A percentile compares a stretch with the other conserved stretches of the same genome.
Evolutionary conservation across 2,113 vertebrate genomes (phyloP).

Genomic region (Meles meles): DNA sequence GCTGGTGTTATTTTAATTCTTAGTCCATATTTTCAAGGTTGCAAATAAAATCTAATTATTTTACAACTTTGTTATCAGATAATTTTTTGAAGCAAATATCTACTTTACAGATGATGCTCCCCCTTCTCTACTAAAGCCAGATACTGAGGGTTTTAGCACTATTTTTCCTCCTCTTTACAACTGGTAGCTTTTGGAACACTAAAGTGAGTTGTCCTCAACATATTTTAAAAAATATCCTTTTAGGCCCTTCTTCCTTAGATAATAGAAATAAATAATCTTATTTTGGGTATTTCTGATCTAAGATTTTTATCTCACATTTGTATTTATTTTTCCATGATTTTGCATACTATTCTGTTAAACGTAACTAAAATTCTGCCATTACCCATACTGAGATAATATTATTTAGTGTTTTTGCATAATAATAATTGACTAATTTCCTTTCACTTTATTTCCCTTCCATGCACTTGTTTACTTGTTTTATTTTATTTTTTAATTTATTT

Average conservation of each 20-base stretch:
- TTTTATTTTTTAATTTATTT: not conserved
- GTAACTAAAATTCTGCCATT: not conserved
- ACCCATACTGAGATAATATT: not conserved
- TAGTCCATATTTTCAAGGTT: not conserved
- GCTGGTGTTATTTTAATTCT: not conserved
- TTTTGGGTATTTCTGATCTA: not conserved
- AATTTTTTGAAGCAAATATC: not conserved
- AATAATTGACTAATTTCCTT: not conserved
- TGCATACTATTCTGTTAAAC: not conserved
- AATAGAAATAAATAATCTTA: not conserved
- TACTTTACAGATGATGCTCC: not conserved
- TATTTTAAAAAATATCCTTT: not conserved
- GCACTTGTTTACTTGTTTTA: not conserved
- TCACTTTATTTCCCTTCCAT: not conserved
- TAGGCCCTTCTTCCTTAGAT: not conserved
- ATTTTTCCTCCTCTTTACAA: not conserved
- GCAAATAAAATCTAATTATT: not conserved
- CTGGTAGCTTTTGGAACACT: not conserved
- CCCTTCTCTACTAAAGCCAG: not conserved
- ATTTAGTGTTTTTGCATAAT: not conserved
- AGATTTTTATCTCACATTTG: not conserved
- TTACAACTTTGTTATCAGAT: not conserved
- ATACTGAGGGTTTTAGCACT: not conserved
- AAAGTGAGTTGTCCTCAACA: not conserved
- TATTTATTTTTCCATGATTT: not conserved